phyloP scores from a whole-genome alignment of 2,888 invertebrate species.

The Machimus rusticus region DNA sequence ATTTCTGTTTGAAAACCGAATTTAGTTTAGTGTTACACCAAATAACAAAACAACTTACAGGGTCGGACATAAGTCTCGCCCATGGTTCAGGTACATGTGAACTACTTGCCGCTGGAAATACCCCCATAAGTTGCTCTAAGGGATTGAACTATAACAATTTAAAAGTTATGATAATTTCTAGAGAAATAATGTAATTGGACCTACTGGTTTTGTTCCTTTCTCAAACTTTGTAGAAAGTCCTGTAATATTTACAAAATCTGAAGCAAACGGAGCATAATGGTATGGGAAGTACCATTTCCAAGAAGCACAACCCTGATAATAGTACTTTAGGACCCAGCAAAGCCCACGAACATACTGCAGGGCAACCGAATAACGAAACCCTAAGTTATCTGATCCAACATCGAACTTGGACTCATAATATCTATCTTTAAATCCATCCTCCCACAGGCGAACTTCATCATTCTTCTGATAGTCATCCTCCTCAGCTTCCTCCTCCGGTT shows the following conservation, averaged over 20 bases:
- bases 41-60: conserved; percentile 67
- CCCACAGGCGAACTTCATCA: conserved; percentile 92
- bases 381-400: conserved; percentile 75
- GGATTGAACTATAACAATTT: conserved; percentile 79
- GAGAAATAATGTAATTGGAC: conserved; percentile 50
- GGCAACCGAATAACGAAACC: conserved; percentile 91
- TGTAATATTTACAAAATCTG: conserved; percentile 93
- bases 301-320: conserved; percentile 98
- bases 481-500: conserved; percentile 51
- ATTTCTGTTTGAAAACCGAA: conserved; percentile 68
- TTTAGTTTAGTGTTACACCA: background rate
- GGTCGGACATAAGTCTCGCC: conserved; percentile 91
- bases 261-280: conserved; percentile 99
- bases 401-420: conserved; percentile 97
- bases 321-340: conserved; percentile 98
- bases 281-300: conserved; percentile 99
- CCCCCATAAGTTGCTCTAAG: conserved; percentile 98
- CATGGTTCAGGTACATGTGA: conserved; percentile 93
- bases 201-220: conserved; percentile 85
- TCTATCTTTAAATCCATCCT: conserved; percentile 96
- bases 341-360: conserved; percentile 94
- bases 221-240: conserved; percentile 89
- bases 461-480: conserved; percentile 77
- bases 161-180: background rate
- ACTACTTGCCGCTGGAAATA: conserved; percentile 97